These are phyloP conservation scores for Podarcis cretensis DNA, from an alignment of 2,113 vertebrate genomes.

Conservation along the genomic window DNA sequence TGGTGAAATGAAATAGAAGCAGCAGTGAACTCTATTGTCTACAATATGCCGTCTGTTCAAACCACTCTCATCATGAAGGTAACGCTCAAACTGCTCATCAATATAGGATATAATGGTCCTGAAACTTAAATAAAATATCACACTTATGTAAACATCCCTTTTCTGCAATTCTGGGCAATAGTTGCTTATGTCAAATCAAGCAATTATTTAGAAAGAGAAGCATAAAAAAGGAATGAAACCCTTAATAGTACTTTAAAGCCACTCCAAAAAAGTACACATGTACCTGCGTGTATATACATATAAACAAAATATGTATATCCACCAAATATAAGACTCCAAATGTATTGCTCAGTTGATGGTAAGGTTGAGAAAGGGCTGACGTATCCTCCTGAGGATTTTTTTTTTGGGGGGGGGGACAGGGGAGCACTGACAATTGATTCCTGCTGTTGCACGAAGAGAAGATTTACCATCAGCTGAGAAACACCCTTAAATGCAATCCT, in stretches of 20 bases:
- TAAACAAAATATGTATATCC: background rate
- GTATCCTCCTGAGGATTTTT: background rate
- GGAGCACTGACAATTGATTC: too few relatives aligned
- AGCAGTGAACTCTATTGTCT: slow-evolving; percentile 97
- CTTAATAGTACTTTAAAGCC: background rate
- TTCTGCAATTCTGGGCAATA: background rate
- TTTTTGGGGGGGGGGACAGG: background rate
- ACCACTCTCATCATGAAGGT: slow-evolving; percentile 97
- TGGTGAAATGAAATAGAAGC: slow-evolving; percentile 98
- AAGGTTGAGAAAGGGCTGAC: too few relatives aligned
- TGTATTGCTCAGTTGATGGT: too few relatives aligned
- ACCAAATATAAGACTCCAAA: background rate
- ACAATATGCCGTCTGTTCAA: slow-evolving; percentile 95
- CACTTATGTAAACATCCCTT: background rate
- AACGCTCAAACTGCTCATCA: slow-evolving; percentile 97
- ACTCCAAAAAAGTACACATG: background rate
- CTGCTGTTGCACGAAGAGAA: too few relatives aligned
- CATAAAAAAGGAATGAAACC: background rate
- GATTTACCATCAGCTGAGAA: too few relatives aligned
- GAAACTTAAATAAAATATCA: slow-evolving; percentile 78
- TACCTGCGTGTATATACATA: too few relatives aligned
- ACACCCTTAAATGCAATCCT: too few relatives aligned
- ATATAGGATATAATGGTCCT: slow-evolving; percentile 98
- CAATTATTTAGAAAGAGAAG: background rate
- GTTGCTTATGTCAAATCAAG: background rate